Evolutionary conservation across 2,113 vertebrate species (phyloP).

Genomic region (Copsychus sechellarum): DNA sequence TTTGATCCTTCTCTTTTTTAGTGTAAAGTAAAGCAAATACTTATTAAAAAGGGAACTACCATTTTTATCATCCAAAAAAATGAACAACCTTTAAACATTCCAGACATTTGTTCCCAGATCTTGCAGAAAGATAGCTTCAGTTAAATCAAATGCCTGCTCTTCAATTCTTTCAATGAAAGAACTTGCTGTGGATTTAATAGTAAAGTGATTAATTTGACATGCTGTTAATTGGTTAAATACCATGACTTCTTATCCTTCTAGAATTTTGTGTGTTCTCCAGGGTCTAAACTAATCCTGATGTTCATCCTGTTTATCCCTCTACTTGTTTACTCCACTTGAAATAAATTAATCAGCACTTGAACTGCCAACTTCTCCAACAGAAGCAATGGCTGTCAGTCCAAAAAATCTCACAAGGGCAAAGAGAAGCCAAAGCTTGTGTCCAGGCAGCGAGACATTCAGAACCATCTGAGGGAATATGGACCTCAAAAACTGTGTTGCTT

Average conservation of each 20-base stretch:
- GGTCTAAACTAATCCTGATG: not conserved
- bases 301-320: not conserved
- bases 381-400: not conserved
- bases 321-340: not conserved
- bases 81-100: not conserved
- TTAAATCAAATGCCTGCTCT: not conserved
- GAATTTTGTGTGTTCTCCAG: not conserved
- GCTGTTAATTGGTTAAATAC: not conserved
- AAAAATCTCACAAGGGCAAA: not conserved
- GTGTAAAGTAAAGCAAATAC: not conserved
- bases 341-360: not conserved
- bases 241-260: not conserved
- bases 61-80: not conserved
- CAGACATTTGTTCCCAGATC: not conserved
- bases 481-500: not conserved
- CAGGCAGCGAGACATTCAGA: not conserved
- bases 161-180: not conserved
- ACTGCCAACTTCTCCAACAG: not conserved
- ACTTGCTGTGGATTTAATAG: not conserved
- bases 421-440: not conserved
- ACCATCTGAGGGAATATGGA: not conserved
- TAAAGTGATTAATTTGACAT: not conserved
- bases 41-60: not conserved
- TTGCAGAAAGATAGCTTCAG: not conserved
- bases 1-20: not conserved